Conservation (phyloP, 2,113 vertebrate genomes). For the Bujurquina vittata region DNA sequence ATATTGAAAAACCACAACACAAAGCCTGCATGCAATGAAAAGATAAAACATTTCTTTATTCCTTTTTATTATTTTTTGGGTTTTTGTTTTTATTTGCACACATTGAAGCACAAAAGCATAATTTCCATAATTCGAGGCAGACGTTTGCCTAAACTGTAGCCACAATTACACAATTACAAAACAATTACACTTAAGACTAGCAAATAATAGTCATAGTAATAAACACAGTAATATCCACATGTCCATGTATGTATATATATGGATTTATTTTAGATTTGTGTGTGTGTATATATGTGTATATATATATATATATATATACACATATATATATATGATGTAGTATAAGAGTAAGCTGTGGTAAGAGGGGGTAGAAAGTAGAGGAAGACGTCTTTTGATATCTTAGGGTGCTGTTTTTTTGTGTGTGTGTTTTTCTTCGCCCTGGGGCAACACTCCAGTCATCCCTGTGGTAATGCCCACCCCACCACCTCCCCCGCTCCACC, state of each 20-base stretch:
- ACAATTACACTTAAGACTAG: too few species aligned
- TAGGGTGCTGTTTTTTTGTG: slow-evolving; percentile 80
- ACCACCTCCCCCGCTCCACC: slow-evolving; percentile 58
- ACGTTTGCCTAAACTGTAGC: too few species aligned
- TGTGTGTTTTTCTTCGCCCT: slow-evolving; percentile 77
- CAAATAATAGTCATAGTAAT: too few species aligned
- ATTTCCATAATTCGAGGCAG: too few species aligned
- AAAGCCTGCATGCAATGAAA: too few species aligned
- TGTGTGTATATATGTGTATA: too few species aligned
- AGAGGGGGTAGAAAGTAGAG: background rate
- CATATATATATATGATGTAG: background rate
- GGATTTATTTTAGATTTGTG: too few species aligned
- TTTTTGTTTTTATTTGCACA: background rate
- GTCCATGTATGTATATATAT: too few species aligned
- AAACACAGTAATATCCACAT: too few species aligned
- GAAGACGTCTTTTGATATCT: slow-evolving; percentile 74
- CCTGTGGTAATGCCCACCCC: slow-evolving; percentile 88
- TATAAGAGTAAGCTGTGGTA: background rate
- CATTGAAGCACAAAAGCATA: background rate
- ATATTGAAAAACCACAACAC: too few species aligned
- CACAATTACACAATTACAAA: too few species aligned
- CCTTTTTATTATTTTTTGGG: background rate
- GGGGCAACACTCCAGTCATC: slow-evolving; percentile 88
- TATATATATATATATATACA: background rate
- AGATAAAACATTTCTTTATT: background rate